phyloP scores from a whole-genome alignment of 2,888 invertebrate species.

The Eupeodes luniger region DNA sequence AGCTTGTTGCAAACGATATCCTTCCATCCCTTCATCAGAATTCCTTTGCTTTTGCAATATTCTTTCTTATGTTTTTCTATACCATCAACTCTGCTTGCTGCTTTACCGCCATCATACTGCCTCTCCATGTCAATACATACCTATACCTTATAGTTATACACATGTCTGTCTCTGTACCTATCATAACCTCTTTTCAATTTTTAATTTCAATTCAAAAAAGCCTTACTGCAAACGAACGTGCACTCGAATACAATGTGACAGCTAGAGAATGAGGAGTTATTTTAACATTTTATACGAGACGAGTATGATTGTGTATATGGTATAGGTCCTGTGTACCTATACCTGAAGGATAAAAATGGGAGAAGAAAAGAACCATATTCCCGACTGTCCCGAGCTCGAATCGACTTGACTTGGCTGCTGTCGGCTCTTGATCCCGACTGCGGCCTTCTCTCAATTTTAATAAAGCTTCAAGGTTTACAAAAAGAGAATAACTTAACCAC shows the following conservation, averaged over 20 bases:
- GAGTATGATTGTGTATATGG: too few species aligned
- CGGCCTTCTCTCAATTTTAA: slow-evolving; percentile 29
- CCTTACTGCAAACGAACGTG: slow-evolving; percentile 64
- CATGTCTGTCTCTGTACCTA: slow-evolving; percentile 6
- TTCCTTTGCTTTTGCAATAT: slow-evolving; percentile 45
- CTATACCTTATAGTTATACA: not conserved
- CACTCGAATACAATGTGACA: slow-evolving; percentile 69
- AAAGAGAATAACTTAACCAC: slow-evolving; percentile 66
- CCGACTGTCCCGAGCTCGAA: slow-evolving; percentile 19
- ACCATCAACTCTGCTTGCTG: not conserved
- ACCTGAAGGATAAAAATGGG: slow-evolving; percentile 34
- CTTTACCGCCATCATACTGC: not conserved
- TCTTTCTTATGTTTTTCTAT: slow-evolving; percentile 31
- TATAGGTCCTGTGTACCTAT: not conserved
- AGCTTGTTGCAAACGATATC: slow-evolving; percentile 68
- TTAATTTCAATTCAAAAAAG: slow-evolving; percentile 71
- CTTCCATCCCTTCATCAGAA: slow-evolving; percentile 60
- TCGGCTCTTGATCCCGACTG: not conserved
- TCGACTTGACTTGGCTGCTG: not conserved
- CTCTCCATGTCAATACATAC: not conserved
- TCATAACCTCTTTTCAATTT: slow-evolving; percentile 74
- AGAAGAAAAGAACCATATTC: slow-evolving; percentile 30
- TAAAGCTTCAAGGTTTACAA: slow-evolving; percentile 40
- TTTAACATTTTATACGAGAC: not conserved
- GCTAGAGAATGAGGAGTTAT: slow-evolving; percentile 52